Base-by-base conservation (phyloP, 2,797 vertebrate species). In the Onychomys leucogaster region DNA sequence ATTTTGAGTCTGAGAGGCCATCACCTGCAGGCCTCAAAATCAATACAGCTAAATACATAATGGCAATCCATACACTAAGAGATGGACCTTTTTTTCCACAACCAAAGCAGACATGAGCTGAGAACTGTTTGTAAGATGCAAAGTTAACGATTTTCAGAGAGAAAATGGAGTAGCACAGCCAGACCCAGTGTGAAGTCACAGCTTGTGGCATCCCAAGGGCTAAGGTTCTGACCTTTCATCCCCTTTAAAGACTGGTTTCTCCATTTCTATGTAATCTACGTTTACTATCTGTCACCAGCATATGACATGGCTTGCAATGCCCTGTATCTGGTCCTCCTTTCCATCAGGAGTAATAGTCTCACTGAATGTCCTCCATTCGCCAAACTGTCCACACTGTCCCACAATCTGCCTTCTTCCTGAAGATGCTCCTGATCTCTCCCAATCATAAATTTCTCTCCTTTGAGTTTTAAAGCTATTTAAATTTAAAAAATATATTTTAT, bases 1-100 rank as follows among this genome's bases (percentile, higher is more conserved):
- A 46, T 52, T 83, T 89, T 21, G 9, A 89, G 4, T 96, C 34
- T 89, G 21, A 94, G 67, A 65, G 52, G 14, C 27, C 16, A 73
- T 89, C n/a, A 89, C 43, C 41, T 65, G 59, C 6, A 91, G 41
- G 61, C 91, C 52, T 94, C 63, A 95, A 95, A 95, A 92, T 92
- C 29, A 6, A 89, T 80, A 71, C 12, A 69, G 41, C 32, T 94
- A 89, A 93, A 92, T 29, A 57, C 4, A n/a, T 80, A 96, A 94
- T n/a, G n/a, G 46, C 63, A 95, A 98, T 83, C 63, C 89, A 81
- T 61, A 80, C 43, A 92, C 49, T 34, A 41, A 94, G 75, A 92
- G 78, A 69, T 63, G 5, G 29, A 46, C 13, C 52, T 65, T 67
- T 84, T 93, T 88, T 10, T 69, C 13, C 85, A 63, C 14, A 92